A percentile compares a stretch with the other conserved stretches of the same genome.
Evolutionary conservation across 2,888 invertebrate species (phyloP).

Genomic region (Hydriomena furcata): DNA sequence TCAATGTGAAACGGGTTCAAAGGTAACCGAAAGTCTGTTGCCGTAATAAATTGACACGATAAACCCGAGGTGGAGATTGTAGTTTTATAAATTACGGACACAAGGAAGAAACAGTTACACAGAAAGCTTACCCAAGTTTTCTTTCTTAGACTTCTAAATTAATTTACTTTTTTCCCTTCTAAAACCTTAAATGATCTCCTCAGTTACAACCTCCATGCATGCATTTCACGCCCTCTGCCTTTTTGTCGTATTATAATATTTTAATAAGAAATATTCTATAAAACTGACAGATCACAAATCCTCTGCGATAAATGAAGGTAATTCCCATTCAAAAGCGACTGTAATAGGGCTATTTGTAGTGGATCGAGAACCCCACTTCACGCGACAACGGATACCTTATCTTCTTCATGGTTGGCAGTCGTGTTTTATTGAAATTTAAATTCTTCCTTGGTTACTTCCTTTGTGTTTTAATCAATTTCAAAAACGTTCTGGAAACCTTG

Average conservation of each 20-base stretch:
- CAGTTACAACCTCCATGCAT: too few species aligned
- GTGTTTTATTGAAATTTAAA: conserved; percentile 21
- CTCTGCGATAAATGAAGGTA: conserved; percentile 19
- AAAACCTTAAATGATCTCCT: too few species aligned
- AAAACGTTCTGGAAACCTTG: neutral
- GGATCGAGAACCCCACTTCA: conserved; percentile 19
- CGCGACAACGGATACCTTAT: conserved; percentile 24
- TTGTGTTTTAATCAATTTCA: conserved; percentile 6
- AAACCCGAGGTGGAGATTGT: conserved; percentile 4
- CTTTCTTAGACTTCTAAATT: too few species aligned
- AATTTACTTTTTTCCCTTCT: too few species aligned
- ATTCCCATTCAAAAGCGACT: conserved; percentile 24
- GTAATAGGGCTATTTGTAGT: conserved; percentile 31
- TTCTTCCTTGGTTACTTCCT: conserved; percentile 7
- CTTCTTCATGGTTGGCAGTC: conserved; percentile 23
- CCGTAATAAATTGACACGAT: conserved; percentile 20
- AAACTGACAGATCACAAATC: conserved; percentile 17
- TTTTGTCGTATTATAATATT: conserved; percentile 1
- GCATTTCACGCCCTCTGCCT: neutral
- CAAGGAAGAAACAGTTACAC: neutral
- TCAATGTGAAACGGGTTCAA: conserved; percentile 8
- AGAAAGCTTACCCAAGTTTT: neutral
- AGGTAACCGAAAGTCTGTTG: conserved; percentile 11
- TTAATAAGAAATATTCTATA: conserved; percentile 4
- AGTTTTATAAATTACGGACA: neutral